Evolutionary conservation across 1,140 invertebrate genomes (phyloP), one percentile per base, ranked within the genome.

Genomic region (Philotrypesis tridentata): DNA sequence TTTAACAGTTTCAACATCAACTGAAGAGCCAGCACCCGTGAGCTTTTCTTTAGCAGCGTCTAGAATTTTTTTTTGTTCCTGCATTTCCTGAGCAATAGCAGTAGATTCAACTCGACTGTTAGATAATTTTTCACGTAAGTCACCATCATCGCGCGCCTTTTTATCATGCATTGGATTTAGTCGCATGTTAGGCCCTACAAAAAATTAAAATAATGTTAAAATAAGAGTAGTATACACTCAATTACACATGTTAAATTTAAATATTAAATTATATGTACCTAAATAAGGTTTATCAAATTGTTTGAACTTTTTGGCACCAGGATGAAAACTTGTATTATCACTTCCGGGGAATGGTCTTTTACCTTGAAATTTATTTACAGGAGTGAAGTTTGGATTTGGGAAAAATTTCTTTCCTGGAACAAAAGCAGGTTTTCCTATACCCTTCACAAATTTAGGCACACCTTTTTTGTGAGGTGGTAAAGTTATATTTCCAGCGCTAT

Each of bases 1-100:
- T 78, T 91, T 90, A 0, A 90, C 90, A 0, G 90, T 91, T 25
- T 86, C 87, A 0, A 84, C 82, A 23, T 92, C 88, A 7, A 90
- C 85, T 3, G 74, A 85, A 0, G 83, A 77, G 12, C 82, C 80
- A 12, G 87, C 86, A 12, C 86, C 85, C 23, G 82, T 87, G 7
- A 91, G 73, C 33, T 90, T 90, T 40, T 89, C 88, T 78, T 90
- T 89, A 0, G 90, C 89, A 68, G 88, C 85, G 74, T 90, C 89
- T 1, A 92, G 79, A n/a, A 90, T 82, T n/a, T 86, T 85, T 9
- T 89, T 89, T 68, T 90, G 90, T n/a, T 90, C 87, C 48, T 89
- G 88, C 0, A 91, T 86, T 27, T 89, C 89, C n/a, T 89, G 86
- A 23, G 88, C 73, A 3, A 91, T 74, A 37, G 84, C 85, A n/a